Conservation (phyloP, 1,140 invertebrate genomes). For the Scaptomyza pallida region DNA sequence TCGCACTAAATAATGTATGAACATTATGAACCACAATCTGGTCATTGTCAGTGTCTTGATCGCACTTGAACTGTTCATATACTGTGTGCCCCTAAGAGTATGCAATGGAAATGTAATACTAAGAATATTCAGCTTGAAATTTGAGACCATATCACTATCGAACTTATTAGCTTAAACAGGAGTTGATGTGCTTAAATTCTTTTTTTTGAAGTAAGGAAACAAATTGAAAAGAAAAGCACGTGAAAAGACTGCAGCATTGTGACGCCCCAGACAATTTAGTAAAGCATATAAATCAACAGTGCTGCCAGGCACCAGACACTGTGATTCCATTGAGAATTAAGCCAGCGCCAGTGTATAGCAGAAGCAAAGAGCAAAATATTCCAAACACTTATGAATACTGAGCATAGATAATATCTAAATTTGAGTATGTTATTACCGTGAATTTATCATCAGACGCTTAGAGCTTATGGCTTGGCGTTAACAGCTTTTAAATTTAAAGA, state of each 20-base stretch:
- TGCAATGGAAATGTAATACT: too few species aligned
- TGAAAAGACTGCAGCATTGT: slow-evolving; percentile 13
- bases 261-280: slow-evolving; percentile 42
- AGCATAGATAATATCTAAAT: slow-evolving; percentile 69
- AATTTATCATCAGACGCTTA: slow-evolving; percentile 59
- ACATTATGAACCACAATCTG: slow-evolving; percentile 6
- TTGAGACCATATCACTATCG: too few species aligned
- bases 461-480: slow-evolving; percentile 10
- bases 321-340: slow-evolving; percentile 29
- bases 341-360: not conserved
- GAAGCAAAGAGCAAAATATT: slow-evolving; percentile 1
- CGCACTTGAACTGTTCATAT: too few species aligned
- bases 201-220: too few species aligned
- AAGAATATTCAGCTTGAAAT: too few species aligned
- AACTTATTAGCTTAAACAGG: too few species aligned
- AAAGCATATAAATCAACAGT: slow-evolving; percentile 38
- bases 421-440: slow-evolving; percentile 73
- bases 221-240: not conserved
- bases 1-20: slow-evolving; percentile 24
- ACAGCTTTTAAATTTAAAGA: too few species aligned
- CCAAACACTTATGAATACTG: slow-evolving; percentile 41
- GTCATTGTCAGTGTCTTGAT: slow-evolving; percentile 19
- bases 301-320: slow-evolving; percentile 10
- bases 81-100: too few species aligned
- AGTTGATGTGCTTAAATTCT: too few species aligned